Conservation (phyloP, 2,888 invertebrate genomes). For the Zaprionus lineosus region DNA sequence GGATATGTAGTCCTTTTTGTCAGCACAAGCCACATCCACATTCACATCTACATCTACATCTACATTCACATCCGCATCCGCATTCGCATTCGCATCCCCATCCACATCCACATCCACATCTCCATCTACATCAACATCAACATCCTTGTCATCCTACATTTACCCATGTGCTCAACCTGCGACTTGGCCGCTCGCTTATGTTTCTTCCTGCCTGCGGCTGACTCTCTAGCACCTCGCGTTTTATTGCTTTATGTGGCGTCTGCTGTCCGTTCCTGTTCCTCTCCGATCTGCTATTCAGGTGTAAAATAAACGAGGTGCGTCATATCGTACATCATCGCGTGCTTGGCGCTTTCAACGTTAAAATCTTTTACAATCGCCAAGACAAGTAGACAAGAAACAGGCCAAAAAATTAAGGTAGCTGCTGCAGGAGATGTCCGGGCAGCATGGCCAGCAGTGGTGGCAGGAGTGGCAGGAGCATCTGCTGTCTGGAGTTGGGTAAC, state of each 20-base stretch:
- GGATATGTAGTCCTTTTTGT: constrained; percentile 20
- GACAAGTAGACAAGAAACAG: constrained; percentile 9
- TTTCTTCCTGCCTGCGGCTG: background rate
- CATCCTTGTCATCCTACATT: too few relatives aligned
- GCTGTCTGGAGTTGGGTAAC: background rate
- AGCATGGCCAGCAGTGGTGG: too few relatives aligned
- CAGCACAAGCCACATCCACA: too few relatives aligned
- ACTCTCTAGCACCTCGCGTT: constrained; percentile 33
- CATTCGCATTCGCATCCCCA: too few relatives aligned
- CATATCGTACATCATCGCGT: constrained; percentile 64
- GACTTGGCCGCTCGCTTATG: constrained; percentile 7
- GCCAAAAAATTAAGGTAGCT: constrained; percentile 45
- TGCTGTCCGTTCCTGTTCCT: constrained; percentile 6
- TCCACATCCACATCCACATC: too few relatives aligned
- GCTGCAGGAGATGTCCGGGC: too few relatives aligned
- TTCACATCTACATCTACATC: too few relatives aligned
- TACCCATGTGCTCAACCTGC: background rate
- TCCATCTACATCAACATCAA: too few relatives aligned
- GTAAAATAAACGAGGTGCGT: constrained; percentile 62
- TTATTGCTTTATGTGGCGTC: constrained; percentile 66
- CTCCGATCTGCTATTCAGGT: constrained; percentile 50
- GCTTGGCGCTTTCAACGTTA: constrained; percentile 62
- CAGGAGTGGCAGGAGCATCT: background rate
- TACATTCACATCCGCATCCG: too few relatives aligned
- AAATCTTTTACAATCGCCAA: constrained; percentile 70